A percentile compares a stretch with the other conserved stretches of the same genome.
These are phyloP conservation scores for Chelonus insularis DNA, from an alignment of 1,140 invertebrate genomes.

Conservation along the genomic window DNA sequence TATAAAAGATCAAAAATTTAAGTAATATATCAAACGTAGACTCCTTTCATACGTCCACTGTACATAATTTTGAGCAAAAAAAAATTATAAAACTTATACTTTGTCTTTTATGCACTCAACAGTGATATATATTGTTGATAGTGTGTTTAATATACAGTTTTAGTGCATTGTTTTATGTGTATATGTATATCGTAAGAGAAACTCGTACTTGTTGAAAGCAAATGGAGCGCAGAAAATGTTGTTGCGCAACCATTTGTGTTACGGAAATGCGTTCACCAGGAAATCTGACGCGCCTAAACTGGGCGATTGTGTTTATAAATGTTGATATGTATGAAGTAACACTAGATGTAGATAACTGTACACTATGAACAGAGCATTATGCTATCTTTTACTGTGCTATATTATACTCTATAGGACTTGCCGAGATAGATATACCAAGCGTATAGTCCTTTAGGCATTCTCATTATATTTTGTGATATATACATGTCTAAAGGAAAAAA, in stretches of 20 bases:
- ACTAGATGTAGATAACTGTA: neutral
- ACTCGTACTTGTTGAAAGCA: neutral
- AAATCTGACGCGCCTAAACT: slow-evolving; percentile 1
- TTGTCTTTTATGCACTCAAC: neutral
- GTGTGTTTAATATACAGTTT: neutral
- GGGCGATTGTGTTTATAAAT: slow-evolving; percentile 2
- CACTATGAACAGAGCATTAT: neutral
- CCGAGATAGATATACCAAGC: neutral
- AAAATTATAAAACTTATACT: neutral
- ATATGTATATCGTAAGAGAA: neutral
- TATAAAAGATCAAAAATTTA: too few relatives aligned
- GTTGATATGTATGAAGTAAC: neutral
- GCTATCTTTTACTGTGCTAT: too few relatives aligned
- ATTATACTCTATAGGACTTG: neutral
- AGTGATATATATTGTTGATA: neutral
- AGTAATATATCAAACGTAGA: too few relatives aligned
- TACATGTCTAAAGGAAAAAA: too few relatives aligned
- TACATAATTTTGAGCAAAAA: too few relatives aligned
- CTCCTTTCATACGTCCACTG: too few relatives aligned
- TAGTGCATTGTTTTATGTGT: too few relatives aligned
- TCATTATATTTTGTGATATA: too few relatives aligned
- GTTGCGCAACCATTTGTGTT: neutral
- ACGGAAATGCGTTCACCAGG: slow-evolving; percentile 10
- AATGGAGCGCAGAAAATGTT: slow-evolving; percentile 7
- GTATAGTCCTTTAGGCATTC: too few relatives aligned